Evolutionary conservation across 2,888 invertebrate genomes (phyloP).

Genomic region (Cheiracanthium punctorium): DNA sequence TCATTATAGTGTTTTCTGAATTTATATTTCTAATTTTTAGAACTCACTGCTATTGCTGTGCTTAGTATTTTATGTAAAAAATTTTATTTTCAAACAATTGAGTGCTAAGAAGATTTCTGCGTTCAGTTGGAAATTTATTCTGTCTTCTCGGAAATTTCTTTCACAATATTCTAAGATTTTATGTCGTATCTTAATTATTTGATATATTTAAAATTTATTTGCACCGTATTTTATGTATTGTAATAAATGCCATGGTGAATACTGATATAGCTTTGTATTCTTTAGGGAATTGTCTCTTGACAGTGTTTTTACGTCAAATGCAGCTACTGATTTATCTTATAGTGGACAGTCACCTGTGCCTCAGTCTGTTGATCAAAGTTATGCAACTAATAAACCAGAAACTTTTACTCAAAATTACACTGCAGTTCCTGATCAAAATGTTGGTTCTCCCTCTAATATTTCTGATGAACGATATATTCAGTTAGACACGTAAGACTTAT

Average conservation of each 20-base stretch:
- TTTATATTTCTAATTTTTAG: too few relatives aligned
- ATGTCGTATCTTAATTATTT: not conserved
- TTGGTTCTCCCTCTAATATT: conserved; percentile 29
- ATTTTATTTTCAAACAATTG: too few relatives aligned
- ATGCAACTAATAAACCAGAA: conserved; percentile 17
- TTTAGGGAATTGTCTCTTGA: conserved; percentile 66
- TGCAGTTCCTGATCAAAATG: conserved; percentile 35
- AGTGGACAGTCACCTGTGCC: conserved; percentile 63
- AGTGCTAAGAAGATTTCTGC: too few relatives aligned
- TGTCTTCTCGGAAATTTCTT: too few relatives aligned
- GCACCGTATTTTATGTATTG: not conserved
- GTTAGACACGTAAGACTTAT: not conserved
- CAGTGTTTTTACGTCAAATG: conserved; percentile 69
- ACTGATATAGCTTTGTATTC: conserved; percentile 11
- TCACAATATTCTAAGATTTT: not conserved
- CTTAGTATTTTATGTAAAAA: too few relatives aligned
- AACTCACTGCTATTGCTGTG: too few relatives aligned
- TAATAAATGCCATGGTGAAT: too few relatives aligned
- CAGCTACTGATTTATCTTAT: conserved; percentile 50
- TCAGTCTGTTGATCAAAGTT: conserved; percentile 38
- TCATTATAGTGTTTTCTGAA: too few relatives aligned
- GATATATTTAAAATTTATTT: not conserved
- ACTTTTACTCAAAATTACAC: conserved; percentile 31
- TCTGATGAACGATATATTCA: conserved; percentile 19
- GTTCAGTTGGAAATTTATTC: too few relatives aligned